These are phyloP conservation scores for Saxidomus purpurata DNA, from an alignment of 1,140 invertebrate genomes.

Conservation along the genomic window DNA sequence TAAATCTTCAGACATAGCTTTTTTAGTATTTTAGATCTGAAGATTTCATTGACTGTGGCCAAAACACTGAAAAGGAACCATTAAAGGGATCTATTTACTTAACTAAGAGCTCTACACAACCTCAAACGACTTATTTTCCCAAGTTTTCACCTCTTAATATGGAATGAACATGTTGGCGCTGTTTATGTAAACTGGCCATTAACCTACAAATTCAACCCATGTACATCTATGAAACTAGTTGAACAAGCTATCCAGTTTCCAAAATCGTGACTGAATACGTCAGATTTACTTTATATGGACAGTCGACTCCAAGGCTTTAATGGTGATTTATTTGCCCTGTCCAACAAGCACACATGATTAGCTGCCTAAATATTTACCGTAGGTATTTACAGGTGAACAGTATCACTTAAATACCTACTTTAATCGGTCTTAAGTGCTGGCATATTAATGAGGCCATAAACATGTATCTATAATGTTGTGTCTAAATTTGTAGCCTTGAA, in stretches of 20 bases:
- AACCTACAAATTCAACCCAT: not conserved
- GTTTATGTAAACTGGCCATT: not conserved
- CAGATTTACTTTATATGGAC: not conserved
- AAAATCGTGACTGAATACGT: slow-evolving; percentile 1
- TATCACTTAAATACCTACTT: slow-evolving; percentile 13
- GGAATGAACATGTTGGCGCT: not conserved
- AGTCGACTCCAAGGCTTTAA: not conserved
- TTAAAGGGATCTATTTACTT: no score
- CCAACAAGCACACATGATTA: slow-evolving; percentile 8
- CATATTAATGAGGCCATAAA: not conserved
- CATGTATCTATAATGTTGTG: no score
- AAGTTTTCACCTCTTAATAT: no score
- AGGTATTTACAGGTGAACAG: slow-evolving; percentile 22
- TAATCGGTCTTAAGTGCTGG: not conserved
- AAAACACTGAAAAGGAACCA: no score
- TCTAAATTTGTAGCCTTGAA: no score
- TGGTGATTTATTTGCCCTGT: slow-evolving; percentile 3
- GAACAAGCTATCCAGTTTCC: not conserved
- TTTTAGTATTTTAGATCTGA: no score
- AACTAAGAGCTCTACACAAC: no score
- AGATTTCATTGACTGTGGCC: no score
- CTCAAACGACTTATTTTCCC: no score
- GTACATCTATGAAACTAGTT: not conserved
- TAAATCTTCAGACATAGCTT: no score
- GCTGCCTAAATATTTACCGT: slow-evolving; percentile 30